Percentiles rank a stretch among this genome's conserved stretches.
These are phyloP conservation scores for Cotesia chilonis DNA, from an alignment of 1,140 invertebrate species.

Conservation along the genomic window DNA sequence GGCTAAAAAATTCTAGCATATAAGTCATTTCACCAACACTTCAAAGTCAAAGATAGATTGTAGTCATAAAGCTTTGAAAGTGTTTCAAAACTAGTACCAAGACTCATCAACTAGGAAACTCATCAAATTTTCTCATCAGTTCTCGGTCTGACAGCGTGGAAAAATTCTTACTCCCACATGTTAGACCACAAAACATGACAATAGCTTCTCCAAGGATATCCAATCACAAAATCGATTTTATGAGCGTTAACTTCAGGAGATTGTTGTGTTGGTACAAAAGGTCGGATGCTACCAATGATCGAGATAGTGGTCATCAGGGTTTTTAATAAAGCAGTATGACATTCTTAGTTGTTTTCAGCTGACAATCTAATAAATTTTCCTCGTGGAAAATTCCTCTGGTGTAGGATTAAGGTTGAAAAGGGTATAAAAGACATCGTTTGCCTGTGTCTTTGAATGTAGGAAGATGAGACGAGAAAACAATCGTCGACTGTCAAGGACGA, in stretches of 20 bases:
- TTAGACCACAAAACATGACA: neutral
- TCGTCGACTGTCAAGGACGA: constrained; percentile 34
- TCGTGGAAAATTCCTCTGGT: too few relatives aligned
- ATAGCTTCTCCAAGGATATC: constrained; percentile 2
- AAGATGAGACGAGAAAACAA: constrained; percentile 1
- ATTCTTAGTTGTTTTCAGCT: too few relatives aligned
- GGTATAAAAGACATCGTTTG: too few relatives aligned
- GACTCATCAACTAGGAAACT: neutral
- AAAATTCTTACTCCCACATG: neutral
- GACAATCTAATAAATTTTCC: too few relatives aligned
- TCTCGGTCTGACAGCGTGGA: neutral
- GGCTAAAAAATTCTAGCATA: neutral
- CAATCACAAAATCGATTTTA: constrained; percentile 4
- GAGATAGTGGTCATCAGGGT: too few relatives aligned
- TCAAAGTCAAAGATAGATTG: neutral
- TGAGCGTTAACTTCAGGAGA: neutral
- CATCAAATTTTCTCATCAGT: neutral
- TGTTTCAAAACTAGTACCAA: neutral
- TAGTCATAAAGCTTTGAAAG: neutral
- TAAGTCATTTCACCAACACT: neutral
- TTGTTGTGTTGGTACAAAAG: too few relatives aligned
- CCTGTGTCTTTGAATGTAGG: too few relatives aligned
- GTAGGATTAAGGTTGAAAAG: too few relatives aligned
- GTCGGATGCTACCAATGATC: too few relatives aligned
- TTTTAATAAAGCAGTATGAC: too few relatives aligned